Percentiles rank a stretch among this genome's conserved stretches.
phyloP scores from a whole-genome alignment of 2,113 vertebrate genomes.

The Gadus macrocephalus region DNA sequence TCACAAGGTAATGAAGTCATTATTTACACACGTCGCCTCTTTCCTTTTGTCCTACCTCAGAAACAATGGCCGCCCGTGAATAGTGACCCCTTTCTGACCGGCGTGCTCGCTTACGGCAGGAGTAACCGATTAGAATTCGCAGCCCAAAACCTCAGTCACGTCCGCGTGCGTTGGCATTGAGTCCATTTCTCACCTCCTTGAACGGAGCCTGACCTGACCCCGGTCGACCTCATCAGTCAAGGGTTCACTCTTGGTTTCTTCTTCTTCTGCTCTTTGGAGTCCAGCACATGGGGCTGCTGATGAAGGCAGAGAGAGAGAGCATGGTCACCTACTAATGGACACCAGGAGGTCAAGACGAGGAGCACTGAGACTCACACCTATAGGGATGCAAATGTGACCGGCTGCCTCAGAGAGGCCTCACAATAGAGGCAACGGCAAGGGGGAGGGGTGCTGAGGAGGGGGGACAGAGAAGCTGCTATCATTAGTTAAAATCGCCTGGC shows the following conservation, averaged over 20 bases:
- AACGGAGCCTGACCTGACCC: conserved; percentile 57
- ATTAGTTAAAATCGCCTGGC: conserved; percentile 50
- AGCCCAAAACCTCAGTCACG: no score
- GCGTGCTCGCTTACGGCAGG: no score
- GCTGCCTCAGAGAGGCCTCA: conserved; percentile 48
- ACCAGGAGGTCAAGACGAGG: conserved; percentile 49
- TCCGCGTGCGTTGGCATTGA: conserved; percentile 12
- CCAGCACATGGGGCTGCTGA: conserved; percentile 28
- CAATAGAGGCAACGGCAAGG: conserved; percentile 47
- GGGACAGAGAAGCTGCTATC: conserved; percentile 62
- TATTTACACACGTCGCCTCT: conserved; percentile 28
- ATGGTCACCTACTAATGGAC: conserved; percentile 37
- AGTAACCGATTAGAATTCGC: no score
- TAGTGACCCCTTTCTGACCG: background rate
- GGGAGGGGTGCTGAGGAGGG: conserved; percentile 15
- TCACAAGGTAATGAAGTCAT: conserved; percentile 31
- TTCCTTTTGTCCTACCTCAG: background rate
- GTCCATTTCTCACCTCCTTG: conserved; percentile 56
- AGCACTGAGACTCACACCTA: conserved; percentile 50
- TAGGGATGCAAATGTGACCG: conserved; percentile 68
- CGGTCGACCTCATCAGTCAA: conserved; percentile 54
- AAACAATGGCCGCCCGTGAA: no score
- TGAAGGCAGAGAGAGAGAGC: conserved; percentile 18
- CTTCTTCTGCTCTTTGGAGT: conserved; percentile 41
- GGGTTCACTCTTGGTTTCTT: conserved; percentile 25